A percentile compares a stretch with the other conserved stretches of the same genome.
Evolutionary conservation across 2,888 invertebrate species (phyloP).

Genomic region (Pollenia angustigena): DNA sequence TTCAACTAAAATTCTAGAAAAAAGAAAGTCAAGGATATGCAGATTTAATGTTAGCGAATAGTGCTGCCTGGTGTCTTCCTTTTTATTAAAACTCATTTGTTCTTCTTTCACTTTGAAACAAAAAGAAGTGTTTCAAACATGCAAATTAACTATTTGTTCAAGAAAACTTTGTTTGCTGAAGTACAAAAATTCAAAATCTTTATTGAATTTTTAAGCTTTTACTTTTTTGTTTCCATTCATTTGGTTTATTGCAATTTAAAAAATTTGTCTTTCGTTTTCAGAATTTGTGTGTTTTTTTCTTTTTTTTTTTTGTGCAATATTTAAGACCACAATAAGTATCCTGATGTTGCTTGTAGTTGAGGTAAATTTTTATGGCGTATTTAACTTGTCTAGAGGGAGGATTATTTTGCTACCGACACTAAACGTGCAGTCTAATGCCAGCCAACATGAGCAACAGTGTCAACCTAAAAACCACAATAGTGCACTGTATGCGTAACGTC

Average conservation of each 20-base stretch:
- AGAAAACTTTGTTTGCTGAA: slow-evolving; percentile 54
- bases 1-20: slow-evolving; percentile 40
- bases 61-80: slow-evolving; percentile 27
- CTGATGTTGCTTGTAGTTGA: slow-evolving; percentile 59
- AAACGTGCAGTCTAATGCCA: not conserved
- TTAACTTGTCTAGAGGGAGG: slow-evolving; percentile 82
- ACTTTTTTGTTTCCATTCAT: not conserved
- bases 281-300: slow-evolving; percentile 7
- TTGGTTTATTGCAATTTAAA: slow-evolving; percentile 26
- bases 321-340: slow-evolving; percentile 61
- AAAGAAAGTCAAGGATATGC: slow-evolving; percentile 67
- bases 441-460: slow-evolving; percentile 58
- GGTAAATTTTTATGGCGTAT: slow-evolving; percentile 81
- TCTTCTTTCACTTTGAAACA: slow-evolving; percentile 1
- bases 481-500: slow-evolving; percentile 31
- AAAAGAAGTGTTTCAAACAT: slow-evolving; percentile 53
- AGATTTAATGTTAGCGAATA: slow-evolving; percentile 67
- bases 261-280: slow-evolving; percentile 31
- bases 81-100: slow-evolving; percentile 32
- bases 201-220: slow-evolving; percentile 64
- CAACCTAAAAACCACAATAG: slow-evolving; percentile 59
- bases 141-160: slow-evolving; percentile 71
- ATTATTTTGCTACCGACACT: slow-evolving; percentile 75
- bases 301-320: slow-evolving; percentile 21
- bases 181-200: slow-evolving; percentile 61